phyloP scores from a whole-genome alignment of 1,140 invertebrate genomes.

The Pseudomyrmex dendroicus region DNA sequence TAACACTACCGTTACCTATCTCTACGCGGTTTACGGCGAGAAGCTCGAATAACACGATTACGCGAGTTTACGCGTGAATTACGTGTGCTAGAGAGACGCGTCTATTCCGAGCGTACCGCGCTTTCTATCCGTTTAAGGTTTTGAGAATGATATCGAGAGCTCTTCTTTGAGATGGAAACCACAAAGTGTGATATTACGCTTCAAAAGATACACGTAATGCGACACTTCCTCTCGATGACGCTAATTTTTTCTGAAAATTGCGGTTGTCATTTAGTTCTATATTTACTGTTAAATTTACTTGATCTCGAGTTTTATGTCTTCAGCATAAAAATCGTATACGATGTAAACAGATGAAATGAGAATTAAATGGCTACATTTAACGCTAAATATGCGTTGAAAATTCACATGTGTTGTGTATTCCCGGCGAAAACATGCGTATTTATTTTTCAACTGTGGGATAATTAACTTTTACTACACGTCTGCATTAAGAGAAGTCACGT shows the following conservation, averaged over 20 bases:
- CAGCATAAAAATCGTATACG: slow-evolving; percentile 27
- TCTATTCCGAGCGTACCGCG: slow-evolving; percentile 7
- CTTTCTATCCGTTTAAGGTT: slow-evolving; percentile 3
- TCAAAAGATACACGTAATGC: not conserved
- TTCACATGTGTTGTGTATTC: slow-evolving; percentile 39
- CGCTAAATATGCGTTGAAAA: slow-evolving; percentile 51
- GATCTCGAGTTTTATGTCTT: not conserved
- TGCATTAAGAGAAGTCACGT: slow-evolving; percentile 5
- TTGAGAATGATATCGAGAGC: not conserved
- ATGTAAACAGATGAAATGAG: slow-evolving; percentile 34
- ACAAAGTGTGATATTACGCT: not conserved
- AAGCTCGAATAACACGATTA: slow-evolving; percentile 74
- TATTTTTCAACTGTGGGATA: slow-evolving; percentile 38
- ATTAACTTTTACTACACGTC: slow-evolving; percentile 28
- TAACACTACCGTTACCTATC: slow-evolving; percentile 60
- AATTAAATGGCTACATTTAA: slow-evolving; percentile 51
- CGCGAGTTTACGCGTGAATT: slow-evolving; percentile 59
- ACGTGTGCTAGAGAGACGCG: slow-evolving; percentile 1
- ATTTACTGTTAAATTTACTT: slow-evolving; percentile 24
- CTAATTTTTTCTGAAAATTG: slow-evolving; percentile 31
- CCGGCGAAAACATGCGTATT: slow-evolving; percentile 15
- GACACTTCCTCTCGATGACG: not conserved
- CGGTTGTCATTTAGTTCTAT: not conserved
- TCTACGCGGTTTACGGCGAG: slow-evolving; percentile 17
- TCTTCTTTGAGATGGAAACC: not conserved